phyloP scores from a whole-genome alignment of 2,113 vertebrate genomes.

The Neogobius melanostomus region DNA sequence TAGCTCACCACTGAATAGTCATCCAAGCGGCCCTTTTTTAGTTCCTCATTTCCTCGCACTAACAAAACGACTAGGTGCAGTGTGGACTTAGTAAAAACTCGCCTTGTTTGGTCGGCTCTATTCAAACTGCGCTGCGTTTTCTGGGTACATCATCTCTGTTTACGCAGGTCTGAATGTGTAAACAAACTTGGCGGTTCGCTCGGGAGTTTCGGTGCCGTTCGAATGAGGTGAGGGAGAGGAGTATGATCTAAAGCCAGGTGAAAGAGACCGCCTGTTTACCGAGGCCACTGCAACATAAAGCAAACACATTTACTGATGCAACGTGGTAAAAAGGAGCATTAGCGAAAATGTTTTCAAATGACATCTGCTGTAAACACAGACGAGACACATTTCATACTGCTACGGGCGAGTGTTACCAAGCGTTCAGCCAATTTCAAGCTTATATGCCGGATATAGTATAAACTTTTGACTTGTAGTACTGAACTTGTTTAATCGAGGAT shows the following conservation, averaged over 20 bases:
- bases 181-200: slow-evolving; percentile 5
- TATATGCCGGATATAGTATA: background rate
- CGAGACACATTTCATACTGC: background rate
- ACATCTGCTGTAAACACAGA: background rate
- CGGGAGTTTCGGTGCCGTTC: background rate
- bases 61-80: background rate
- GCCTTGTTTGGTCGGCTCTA: background rate
- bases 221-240: background rate
- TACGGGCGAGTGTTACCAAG: background rate
- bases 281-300: background rate
- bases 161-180: slow-evolving; percentile 1
- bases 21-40: background rate
- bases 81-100: slow-evolving; percentile 1
- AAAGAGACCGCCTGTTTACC: background rate
- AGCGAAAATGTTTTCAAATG: background rate
- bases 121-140: background rate
- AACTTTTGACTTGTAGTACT: too few relatives aligned
- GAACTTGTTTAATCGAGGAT: too few relatives aligned
- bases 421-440: background rate
- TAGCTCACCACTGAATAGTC: too few relatives aligned
- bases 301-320: slow-evolving; percentile 1
- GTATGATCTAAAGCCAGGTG: background rate
- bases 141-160: background rate
- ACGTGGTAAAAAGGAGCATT: background rate
- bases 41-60: background rate